Conservation (phyloP, 2,888 invertebrate species). For the Creontiades dilutus region DNA sequence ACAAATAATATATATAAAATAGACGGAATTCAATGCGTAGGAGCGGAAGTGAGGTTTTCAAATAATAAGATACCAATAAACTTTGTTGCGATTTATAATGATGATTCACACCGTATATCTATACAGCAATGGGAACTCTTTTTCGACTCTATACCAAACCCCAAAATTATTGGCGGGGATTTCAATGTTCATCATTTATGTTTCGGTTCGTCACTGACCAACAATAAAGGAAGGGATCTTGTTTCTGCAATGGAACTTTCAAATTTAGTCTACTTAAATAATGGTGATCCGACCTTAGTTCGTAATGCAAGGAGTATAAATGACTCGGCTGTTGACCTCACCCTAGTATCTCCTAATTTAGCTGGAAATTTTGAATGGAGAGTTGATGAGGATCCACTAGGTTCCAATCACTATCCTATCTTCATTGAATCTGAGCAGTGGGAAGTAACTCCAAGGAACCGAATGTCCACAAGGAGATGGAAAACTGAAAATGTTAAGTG, state of each 20-base stretch:
- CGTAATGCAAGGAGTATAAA: constrained; percentile 1
- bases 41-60: not conserved
- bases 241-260: not conserved
- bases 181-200: too few species aligned
- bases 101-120: too few species aligned
- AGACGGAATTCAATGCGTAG: not conserved
- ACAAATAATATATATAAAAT: not conserved
- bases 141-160: too few species aligned
- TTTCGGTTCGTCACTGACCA: too few species aligned
- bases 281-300: not conserved
- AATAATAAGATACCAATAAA: not conserved
- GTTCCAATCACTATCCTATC: not conserved
- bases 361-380: constrained; percentile 1
- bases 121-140: too few species aligned
- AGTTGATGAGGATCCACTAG: not conserved
- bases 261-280: constrained; percentile 8
- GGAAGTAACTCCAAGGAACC: constrained; percentile 7
- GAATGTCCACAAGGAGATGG: not conserved
- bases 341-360: not conserved
- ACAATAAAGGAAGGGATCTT: constrained; percentile 8
- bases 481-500: not conserved
- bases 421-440: not conserved
- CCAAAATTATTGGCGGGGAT: too few species aligned
- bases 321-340: not conserved
- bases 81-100: too few species aligned